A percentile compares a stretch with the other conserved stretches of the same genome.
Conservation (phyloP, 2,797 vertebrate genomes). For the Neosilurus hyrtlii region DNA sequence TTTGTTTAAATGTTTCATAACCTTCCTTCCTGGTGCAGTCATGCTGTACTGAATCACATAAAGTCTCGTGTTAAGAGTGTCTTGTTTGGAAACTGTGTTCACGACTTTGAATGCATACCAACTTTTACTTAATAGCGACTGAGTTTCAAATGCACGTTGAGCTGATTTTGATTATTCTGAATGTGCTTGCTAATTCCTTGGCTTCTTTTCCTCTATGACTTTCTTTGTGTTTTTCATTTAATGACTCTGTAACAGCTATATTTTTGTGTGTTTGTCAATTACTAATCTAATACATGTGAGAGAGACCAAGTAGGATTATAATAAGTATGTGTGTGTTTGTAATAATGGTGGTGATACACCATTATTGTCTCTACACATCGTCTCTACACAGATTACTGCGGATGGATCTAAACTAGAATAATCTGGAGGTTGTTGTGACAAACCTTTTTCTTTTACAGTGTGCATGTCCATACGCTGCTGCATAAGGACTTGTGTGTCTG, state of each 20-base stretch:
- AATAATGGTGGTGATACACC: not conserved
- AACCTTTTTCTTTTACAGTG: not conserved
- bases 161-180: not conserved
- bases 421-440: not conserved
- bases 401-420: not conserved
- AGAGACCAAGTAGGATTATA: not conserved
- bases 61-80: slow-evolving; percentile 43
- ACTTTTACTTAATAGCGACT: not conserved
- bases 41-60: slow-evolving; percentile 30
- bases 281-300: not conserved
- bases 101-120: not conserved
- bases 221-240: not conserved
- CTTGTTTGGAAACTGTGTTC: not conserved
- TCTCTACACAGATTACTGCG: not conserved
- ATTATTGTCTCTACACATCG: too few relatives aligned
- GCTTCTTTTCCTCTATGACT: not conserved
- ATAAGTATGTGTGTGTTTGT: not conserved
- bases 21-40: not conserved
- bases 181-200: not conserved
- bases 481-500: not conserved
- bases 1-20: not conserved
- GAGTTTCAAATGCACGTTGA: slow-evolving; percentile 19
- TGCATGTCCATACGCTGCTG: not conserved
- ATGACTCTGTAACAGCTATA: not conserved
- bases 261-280: slow-evolving; percentile 4